Percentiles rank a stretch among this genome's conserved stretches.
Conservation (phyloP, 2,797 vertebrate genomes). For the Amblyraja radiata region DNA sequence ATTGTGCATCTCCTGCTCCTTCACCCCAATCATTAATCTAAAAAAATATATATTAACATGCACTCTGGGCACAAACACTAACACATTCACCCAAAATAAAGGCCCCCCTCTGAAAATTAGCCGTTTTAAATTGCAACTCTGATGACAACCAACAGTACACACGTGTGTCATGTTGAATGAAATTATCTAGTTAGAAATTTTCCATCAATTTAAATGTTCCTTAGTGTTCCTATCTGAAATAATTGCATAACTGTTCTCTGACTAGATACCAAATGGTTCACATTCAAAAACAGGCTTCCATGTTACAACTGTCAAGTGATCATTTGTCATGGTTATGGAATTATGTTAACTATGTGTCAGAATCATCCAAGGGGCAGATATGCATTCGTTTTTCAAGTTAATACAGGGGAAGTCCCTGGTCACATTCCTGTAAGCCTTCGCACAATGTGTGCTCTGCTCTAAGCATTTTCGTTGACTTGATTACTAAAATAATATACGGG, state of each 20-base stretch:
- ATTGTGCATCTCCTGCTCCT: no score
- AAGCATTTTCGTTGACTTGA: background rate
- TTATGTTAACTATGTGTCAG: background rate
- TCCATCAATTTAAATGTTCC: background rate
- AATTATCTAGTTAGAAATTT: background rate
- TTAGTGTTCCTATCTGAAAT: background rate
- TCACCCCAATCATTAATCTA: no score
- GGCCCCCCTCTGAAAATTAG: no score
- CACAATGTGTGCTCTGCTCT: background rate
- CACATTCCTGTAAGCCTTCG: background rate
- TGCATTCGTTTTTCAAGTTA: background rate
- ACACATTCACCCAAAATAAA: no score
- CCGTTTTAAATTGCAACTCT: no score
- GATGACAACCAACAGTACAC: no score
- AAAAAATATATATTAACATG: no score
- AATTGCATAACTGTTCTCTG: background rate
- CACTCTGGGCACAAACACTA: no score
- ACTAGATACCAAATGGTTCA: background rate
- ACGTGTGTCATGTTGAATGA: no score
- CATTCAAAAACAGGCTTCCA: background rate
- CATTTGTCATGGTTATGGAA: background rate
- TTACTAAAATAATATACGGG: background rate
- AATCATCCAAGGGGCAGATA: background rate
- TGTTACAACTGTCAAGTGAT: background rate
- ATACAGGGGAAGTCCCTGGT: background rate